Evolutionary conservation across 1,140 invertebrate species (phyloP).

Genomic region (Trigoniulus corallinus): DNA sequence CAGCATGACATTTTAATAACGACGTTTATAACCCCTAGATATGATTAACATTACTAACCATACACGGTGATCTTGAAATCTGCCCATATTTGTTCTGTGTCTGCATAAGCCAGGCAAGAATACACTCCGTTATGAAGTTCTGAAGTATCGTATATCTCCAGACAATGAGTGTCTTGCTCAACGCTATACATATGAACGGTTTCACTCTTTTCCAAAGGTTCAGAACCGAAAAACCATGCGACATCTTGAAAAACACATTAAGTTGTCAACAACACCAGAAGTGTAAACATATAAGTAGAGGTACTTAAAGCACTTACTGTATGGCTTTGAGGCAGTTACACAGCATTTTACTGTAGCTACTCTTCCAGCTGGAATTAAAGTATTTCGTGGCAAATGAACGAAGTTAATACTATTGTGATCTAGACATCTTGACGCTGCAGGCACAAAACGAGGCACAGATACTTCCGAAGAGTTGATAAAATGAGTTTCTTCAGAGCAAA

Average conservation of each 20-base stretch:
- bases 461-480: too few relatives aligned
- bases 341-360: not conserved
- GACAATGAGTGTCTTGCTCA: not conserved
- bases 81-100: not conserved
- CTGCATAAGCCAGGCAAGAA: not conserved
- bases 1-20: too few relatives aligned
- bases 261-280: not conserved
- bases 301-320: not conserved
- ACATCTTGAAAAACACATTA: conserved; percentile 1
- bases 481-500: too few relatives aligned
- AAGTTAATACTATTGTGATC: too few relatives aligned
- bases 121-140: not conserved
- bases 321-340: not conserved
- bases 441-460: too few relatives aligned
- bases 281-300: not conserved
- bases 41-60: too few relatives aligned
- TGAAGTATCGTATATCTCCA: conserved; percentile 3
- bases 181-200: not conserved
- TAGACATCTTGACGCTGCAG: too few relatives aligned
- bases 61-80: conserved; percentile 1
- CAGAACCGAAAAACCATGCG: conserved; percentile 1
- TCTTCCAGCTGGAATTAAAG: too few relatives aligned
- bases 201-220: not conserved
- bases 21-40: too few relatives aligned
- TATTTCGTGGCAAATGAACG: too few relatives aligned